Conservation (phyloP, 2,888 invertebrate species). For the Lissocephala sabroskyi region DNA sequence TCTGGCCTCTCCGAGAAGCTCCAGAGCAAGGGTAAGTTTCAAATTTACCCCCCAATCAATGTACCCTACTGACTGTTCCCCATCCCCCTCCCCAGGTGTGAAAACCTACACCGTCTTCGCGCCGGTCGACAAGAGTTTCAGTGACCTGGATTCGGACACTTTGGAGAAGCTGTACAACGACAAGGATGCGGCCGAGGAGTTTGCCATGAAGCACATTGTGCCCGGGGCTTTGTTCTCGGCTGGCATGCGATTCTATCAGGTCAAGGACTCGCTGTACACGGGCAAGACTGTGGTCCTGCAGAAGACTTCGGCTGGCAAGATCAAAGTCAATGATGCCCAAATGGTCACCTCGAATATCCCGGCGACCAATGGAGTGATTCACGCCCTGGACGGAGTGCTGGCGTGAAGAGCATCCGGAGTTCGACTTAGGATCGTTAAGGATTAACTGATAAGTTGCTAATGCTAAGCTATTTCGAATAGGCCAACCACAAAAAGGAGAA, state of each 20-base stretch:
- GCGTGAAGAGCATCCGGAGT: constrained; percentile 69
- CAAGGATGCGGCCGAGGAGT: constrained; percentile 79
- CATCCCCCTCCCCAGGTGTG: constrained; percentile 74
- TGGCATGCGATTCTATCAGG: constrained; percentile 90
- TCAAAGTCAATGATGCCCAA: constrained; percentile 87
- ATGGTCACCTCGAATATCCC: constrained; percentile 89
- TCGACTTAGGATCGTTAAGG: constrained; percentile 27
- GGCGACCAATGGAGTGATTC: constrained; percentile 90
- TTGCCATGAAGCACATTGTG: constrained; percentile 83
- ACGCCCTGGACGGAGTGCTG: constrained; percentile 82
- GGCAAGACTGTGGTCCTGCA: constrained; percentile 85
- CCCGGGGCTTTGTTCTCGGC: constrained; percentile 87
- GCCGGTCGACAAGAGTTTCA: constrained; percentile 87
- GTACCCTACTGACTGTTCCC: too few species aligned
- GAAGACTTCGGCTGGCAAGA: constrained; percentile 82
- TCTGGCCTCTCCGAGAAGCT: constrained; percentile 84
- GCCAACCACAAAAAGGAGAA: constrained; percentile 23
- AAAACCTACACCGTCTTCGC: constrained; percentile 90
- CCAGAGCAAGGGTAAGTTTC: constrained; percentile 70
- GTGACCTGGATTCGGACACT: constrained; percentile 77
- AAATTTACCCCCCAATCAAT: too few species aligned
- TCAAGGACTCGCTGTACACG: constrained; percentile 83
- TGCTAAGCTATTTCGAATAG: constrained; percentile 23
- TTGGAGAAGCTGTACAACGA: constrained; percentile 77
- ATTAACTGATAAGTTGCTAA: constrained; percentile 25